Conservation (phyloP, 2,113 vertebrate species). For the Macroglossus sobrinus region DNA sequence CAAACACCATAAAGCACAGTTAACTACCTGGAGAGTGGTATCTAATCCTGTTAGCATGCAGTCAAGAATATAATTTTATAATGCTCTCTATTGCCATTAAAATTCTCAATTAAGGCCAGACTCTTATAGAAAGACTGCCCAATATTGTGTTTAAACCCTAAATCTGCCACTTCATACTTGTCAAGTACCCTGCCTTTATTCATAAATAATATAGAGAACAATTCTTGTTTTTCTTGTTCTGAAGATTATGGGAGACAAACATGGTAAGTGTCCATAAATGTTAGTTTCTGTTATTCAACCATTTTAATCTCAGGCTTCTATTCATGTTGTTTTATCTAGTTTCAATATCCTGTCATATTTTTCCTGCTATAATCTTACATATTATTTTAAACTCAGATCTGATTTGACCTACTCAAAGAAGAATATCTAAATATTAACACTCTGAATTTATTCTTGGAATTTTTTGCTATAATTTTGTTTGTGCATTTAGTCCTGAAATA, state of each 20-base stretch:
- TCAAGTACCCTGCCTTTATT: neutral
- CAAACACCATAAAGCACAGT: neutral
- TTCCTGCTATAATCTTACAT: neutral
- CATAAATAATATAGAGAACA: neutral
- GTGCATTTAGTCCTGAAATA: neutral
- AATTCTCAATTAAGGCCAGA: neutral
- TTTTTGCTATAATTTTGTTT: neutral
- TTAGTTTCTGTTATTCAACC: neutral
- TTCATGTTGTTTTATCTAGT: neutral
- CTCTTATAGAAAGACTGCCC: neutral
- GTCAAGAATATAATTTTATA: neutral
- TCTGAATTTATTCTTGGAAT: neutral
- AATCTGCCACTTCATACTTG: neutral
- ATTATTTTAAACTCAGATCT: neutral
- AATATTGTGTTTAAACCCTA: neutral
- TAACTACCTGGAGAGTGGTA: neutral
- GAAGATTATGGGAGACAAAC: neutral
- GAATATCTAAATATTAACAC: neutral
- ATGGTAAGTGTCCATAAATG: neutral
- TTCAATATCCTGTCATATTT: neutral
- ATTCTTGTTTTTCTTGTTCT: neutral
- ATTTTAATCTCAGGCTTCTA: neutral
- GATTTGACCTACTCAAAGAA: neutral
- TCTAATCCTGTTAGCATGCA: neutral
- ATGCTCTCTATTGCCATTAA: neutral